Evolutionary conservation across 2,797 vertebrate genomes (phyloP).

Genomic region (Bovichtus variegatus): DNA sequence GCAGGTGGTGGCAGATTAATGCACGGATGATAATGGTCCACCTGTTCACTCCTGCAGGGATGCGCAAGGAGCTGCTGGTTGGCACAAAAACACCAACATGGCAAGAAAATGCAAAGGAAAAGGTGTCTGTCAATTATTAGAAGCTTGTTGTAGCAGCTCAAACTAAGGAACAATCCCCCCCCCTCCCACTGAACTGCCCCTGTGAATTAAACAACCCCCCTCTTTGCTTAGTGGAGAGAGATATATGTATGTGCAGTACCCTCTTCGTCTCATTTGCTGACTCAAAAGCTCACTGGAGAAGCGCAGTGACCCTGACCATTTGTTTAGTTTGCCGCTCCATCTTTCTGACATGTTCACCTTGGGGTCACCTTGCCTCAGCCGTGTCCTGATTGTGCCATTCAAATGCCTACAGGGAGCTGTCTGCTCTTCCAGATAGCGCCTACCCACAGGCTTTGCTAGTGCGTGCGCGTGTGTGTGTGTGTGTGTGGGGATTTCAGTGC

Average conservation of each 20-base stretch:
- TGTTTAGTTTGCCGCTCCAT: slow-evolving; percentile 71
- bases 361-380: slow-evolving; percentile 85
- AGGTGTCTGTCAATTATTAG: slow-evolving; percentile 48
- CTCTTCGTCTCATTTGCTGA: slow-evolving; percentile 73
- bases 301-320: slow-evolving; percentile 61
- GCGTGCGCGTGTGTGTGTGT: slow-evolving; percentile 34
- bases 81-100: slow-evolving; percentile 32
- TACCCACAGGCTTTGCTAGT: slow-evolving; percentile 39
- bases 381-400: slow-evolving; percentile 86
- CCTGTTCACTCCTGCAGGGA: slow-evolving; percentile 73
- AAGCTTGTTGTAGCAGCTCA: slow-evolving; percentile 39
- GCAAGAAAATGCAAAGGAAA: slow-evolving; percentile 10
- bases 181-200: slow-evolving; percentile 22
- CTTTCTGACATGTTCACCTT: slow-evolving; percentile 84
- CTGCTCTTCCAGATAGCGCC: slow-evolving; percentile 76
- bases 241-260: slow-evolving; percentile 60
- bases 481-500: slow-evolving; percentile 18
- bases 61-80: slow-evolving; percentile 31
- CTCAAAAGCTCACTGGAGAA: slow-evolving; percentile 65
- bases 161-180: slow-evolving; percentile 42
- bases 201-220: slow-evolving; percentile 25
- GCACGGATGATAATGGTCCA: slow-evolving; percentile 82
- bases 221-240: slow-evolving; percentile 33
- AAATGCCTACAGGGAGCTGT: slow-evolving; percentile 76
- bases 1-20: slow-evolving; percentile 77